Base-by-base conservation (phyloP, 2,113 vertebrate genomes). In the Megaleporinus macrocephalus region DNA sequence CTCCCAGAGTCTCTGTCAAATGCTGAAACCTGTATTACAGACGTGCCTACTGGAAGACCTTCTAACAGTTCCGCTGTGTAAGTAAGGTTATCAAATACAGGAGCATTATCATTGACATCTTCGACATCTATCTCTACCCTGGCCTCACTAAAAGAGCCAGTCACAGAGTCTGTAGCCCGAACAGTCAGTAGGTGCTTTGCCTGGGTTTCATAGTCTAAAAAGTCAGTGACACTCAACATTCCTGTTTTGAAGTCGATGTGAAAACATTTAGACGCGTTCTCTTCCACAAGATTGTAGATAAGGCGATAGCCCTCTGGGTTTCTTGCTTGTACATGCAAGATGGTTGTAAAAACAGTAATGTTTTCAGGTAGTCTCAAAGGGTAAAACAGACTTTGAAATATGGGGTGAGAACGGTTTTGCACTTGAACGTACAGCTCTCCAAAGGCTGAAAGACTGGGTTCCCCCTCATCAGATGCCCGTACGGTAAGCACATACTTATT, bases 161-260 rank as follows among this genome's bases (percentile, higher is more conserved):
- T 92, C 0, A 97, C 96, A 5, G 96, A 96, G 83, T 99, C 98
- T 0, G 97, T 96, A 55, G 97, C 97, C 87, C 95, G 93, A 24
- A 99, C 91, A 0, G 95, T 98, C 88, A 99, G 90, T 0, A 89
- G 24, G 1, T 99, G 94, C 78, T 94, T 92, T 4, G 90, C 89
- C 80, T 96, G 88, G 10, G 94, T 92, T 82, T 99, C 98, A 0
- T 96, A 96, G 89, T 99, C 97, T n/a, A 99, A 89, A 1, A 94
- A 93, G n/a, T 96, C 94, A 0, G 93, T 95, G 75, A 98, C 93
- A 1, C 93, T 97, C 59, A 99, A 85, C 16, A 96, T 95, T 0
- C 98, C 98, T 0, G 97, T 98, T 92, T 97, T 98, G 85, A 98
- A 99, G 86, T 99, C 96, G 0, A 96, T 94, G 85, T 93, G 96